A percentile compares a stretch with the other conserved stretches of the same genome.
Evolutionary conservation across 2,888 invertebrate genomes (phyloP).

Genomic region (Craniophora ligustri): DNA sequence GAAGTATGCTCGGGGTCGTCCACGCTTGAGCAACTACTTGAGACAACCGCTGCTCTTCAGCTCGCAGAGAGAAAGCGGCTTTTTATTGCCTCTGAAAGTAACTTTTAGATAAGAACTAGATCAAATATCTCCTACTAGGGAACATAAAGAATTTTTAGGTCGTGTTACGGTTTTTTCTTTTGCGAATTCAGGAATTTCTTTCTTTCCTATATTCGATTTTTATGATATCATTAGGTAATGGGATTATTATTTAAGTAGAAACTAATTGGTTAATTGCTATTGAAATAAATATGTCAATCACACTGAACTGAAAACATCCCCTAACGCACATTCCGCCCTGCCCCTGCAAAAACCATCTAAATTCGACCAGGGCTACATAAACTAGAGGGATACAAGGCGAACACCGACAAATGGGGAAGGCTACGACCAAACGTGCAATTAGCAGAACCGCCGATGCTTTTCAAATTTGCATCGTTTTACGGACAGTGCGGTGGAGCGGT

Average conservation of each 20-base stretch:
- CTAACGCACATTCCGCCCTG: conserved; percentile 33
- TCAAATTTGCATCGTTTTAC: conserved; percentile 75
- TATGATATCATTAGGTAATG: too few relatives aligned
- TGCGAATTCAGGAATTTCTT: too few relatives aligned
- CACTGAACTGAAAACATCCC: conserved; percentile 15
- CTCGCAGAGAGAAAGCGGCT: conserved; percentile 13
- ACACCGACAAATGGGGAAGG: conserved; percentile 64
- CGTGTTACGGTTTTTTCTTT: background rate
- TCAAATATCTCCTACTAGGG: conserved; percentile 3
- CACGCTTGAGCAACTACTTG: conserved; percentile 30
- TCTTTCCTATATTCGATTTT: too few relatives aligned
- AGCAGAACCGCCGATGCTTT: conserved; percentile 70
- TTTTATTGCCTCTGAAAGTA: conserved; percentile 33
- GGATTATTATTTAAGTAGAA: too few relatives aligned
- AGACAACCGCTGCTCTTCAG: conserved; percentile 29
- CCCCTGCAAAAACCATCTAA: conserved; percentile 67
- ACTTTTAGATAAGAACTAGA: conserved; percentile 21
- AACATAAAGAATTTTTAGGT: conserved; percentile 10
- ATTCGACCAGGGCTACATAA: conserved; percentile 73
- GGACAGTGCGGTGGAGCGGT: conserved; percentile 60
- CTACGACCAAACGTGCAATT: conserved; percentile 71
- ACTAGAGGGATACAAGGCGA: conserved; percentile 59
- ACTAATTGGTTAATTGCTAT: background rate
- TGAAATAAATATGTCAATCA: background rate
- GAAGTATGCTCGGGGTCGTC: conserved; percentile 26